These are phyloP conservation scores for Brenthis daphne DNA, from an alignment of 2,888 invertebrate species.

Conservation along the genomic window DNA sequence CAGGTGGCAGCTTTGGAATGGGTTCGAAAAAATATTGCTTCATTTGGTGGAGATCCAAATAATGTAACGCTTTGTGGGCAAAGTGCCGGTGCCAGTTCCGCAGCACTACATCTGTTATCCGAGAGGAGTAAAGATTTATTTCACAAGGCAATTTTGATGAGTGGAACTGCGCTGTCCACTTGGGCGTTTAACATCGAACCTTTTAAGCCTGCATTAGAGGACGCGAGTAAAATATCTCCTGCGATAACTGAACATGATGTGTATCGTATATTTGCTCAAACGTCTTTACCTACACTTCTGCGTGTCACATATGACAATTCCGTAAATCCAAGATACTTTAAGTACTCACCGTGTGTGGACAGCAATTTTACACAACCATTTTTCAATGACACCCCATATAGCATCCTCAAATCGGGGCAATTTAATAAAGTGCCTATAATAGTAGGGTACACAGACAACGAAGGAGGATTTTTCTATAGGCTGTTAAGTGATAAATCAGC, in stretches of 20 bases:
- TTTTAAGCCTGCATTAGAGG: slow-evolving; percentile 52
- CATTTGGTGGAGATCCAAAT: slow-evolving; percentile 73
- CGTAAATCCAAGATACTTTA: slow-evolving; percentile 62
- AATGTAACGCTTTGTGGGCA: slow-evolving; percentile 73
- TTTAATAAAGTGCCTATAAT: slow-evolving; percentile 70
- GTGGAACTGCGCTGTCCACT: slow-evolving; percentile 62
- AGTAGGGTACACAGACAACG: slow-evolving; percentile 58
- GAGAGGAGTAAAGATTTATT: slow-evolving; percentile 62
- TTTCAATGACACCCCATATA: slow-evolving; percentile 65
- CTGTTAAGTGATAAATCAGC: slow-evolving; percentile 54
- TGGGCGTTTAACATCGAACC: slow-evolving; percentile 70
- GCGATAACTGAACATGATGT: slow-evolving; percentile 43
- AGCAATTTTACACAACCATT: slow-evolving; percentile 60
- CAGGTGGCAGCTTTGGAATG: slow-evolving; percentile 71
- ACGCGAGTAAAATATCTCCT: slow-evolving; percentile 57
- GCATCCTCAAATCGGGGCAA: slow-evolving; percentile 57
- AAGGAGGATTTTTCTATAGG: slow-evolving; percentile 69
- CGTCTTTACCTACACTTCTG: slow-evolving; percentile 46
- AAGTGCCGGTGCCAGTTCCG: slow-evolving; percentile 68
- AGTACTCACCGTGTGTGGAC: slow-evolving; percentile 69
- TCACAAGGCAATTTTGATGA: slow-evolving; percentile 69
- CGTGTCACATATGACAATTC: slow-evolving; percentile 57
- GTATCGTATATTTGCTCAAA: slow-evolving; percentile 29
- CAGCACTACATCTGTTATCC: slow-evolving; percentile 67
- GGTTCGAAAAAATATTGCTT: slow-evolving; percentile 65